Evolutionary conservation across 2,888 invertebrate species (phyloP).

Genomic region (Chalcis sispes): DNA sequence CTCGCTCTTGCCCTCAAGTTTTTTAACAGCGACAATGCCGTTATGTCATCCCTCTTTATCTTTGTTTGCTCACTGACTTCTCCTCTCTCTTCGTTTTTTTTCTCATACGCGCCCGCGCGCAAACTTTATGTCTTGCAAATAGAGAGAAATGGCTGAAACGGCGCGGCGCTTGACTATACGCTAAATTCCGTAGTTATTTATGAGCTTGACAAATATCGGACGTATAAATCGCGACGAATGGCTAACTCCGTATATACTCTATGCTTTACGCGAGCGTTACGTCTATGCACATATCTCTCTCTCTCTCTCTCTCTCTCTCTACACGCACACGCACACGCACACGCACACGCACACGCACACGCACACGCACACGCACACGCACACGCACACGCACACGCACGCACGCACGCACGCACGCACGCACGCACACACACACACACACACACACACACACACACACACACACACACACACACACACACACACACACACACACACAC

Average conservation of each 20-base stretch:
- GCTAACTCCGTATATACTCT: too few species aligned
- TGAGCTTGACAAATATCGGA: conserved; percentile 52
- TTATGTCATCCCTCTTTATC: conserved; percentile 28
- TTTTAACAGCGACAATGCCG: too few species aligned
- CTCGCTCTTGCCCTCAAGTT: conserved; percentile 12
- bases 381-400: too few species aligned
- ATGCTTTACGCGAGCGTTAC: too few species aligned
- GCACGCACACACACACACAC: too few species aligned
- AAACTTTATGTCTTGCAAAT: conserved; percentile 51
- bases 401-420: too few species aligned
- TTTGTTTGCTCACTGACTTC: conserved; percentile 14
- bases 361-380: too few species aligned
- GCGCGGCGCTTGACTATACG: neutral
- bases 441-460: too few species aligned
- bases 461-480: too few species aligned
- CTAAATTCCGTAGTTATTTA: conserved; percentile 50
- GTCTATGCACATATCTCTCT: neutral
- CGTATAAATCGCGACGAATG: conserved; percentile 51
- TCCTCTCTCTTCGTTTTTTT: neutral
- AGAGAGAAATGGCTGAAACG: conserved; percentile 49
- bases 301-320: neutral
- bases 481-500: too few species aligned
- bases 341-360: too few species aligned
- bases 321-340: neutral
- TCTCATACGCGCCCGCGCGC: neutral